Evolutionary conservation across 2,888 invertebrate genomes (phyloP), one percentile per base, ranked within the genome.

Genomic region (Ectemnius continuus): DNA sequence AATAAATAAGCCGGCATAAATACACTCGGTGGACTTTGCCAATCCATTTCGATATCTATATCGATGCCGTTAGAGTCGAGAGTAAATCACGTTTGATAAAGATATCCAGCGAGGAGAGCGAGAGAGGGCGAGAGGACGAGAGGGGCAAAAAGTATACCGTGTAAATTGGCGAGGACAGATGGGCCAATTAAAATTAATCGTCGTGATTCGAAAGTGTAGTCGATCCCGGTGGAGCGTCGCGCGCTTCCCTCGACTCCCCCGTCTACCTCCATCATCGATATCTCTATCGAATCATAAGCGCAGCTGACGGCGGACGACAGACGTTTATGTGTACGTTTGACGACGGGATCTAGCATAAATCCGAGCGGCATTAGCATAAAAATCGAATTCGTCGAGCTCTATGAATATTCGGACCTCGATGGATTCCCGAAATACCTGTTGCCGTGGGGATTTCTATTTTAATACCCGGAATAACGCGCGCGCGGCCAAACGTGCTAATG

Each of bases 151-250:
- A 36, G 8, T 36, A 59, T 47, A 64, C 18, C 23, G 28, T 64
- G 59, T 48, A 66, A 36, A 52, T 52, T 11, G 28, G 59, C 23
- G 6, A 62, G 60, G 61, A 67, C 73, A 70, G 78, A 68, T 46
- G 69, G 58, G 66, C 67, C 78, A 75, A 81, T 76, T 73, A 76
- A 73, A 76, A 76, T 74, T 67, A 72, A 75, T 70, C 72, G 57
- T 36, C 52, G 23, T n/a, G 14, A 18, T 11, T 46, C 56, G 52
- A 73, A 74, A 64, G 70, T 70, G 62, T 46, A 77, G 69, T 64
- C 36, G 23, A 23, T 23, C 23, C 23, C 23, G 23, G 3, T 23
- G 23, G 23, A 23, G 23, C 23, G 23, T 23, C 23, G 59, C 63
- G 36, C 8, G 28, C 3, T 28, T 11, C 16, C 57, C 2, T 36